Conservation (phyloP, 2,113 vertebrate species). For the Rhagologus leucostigma region DNA sequence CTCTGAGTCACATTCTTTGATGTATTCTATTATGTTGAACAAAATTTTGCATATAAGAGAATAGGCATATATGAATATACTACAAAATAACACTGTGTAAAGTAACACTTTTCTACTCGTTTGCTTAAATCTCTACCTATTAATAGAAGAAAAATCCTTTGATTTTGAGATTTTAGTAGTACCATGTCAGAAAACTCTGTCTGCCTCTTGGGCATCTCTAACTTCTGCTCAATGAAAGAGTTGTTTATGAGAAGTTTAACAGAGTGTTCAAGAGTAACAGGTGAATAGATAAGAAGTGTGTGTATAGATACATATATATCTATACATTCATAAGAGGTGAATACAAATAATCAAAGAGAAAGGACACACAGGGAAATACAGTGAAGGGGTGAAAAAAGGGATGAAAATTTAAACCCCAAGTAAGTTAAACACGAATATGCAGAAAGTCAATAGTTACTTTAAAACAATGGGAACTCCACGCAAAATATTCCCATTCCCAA, state of each 20-base stretch:
- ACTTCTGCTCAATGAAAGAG: not conserved
- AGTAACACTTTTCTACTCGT: not conserved
- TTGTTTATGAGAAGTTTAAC: not conserved
- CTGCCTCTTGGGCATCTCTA: not conserved
- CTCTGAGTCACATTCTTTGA: not conserved
- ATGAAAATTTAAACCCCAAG: not conserved
- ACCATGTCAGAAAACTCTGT: not conserved
- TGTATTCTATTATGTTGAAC: not conserved
- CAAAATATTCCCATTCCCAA: not conserved
- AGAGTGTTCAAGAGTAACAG: not conserved
- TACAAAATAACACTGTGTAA: not conserved
- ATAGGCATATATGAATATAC: not conserved
- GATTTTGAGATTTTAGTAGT: not conserved
- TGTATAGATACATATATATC: not conserved
- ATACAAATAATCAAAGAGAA: not conserved
- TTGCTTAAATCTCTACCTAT: not conserved
- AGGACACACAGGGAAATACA: accelerated
- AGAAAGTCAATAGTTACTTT: not conserved
- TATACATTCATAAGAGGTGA: not conserved
- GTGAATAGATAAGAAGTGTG: not conserved
- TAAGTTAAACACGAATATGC: not conserved
- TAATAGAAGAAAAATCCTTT: not conserved
- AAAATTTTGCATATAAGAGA: not conserved
- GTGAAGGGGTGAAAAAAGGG: accelerated
- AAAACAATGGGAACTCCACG: not conserved